Base-by-base conservation (phyloP, 1,140 invertebrate species). In the Dinoponera quadriceps region DNA sequence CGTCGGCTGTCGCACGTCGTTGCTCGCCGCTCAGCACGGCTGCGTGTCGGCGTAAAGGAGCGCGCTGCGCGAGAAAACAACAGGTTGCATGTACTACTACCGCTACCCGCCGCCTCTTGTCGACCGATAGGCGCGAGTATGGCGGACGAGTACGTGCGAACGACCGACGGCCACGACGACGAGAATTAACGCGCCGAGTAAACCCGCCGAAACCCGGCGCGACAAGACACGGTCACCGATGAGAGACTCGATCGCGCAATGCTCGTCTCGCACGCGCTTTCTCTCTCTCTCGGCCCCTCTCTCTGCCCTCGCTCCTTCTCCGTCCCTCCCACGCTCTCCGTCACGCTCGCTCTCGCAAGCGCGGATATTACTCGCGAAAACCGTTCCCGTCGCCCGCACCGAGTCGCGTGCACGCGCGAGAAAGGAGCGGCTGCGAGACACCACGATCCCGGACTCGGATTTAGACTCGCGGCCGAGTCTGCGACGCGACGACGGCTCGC, bases 11-110 rank as follows among this genome's bases (percentile, higher is more conserved):
- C 55, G 51, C 68, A 71, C 68, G 71, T 57, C 55, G 73, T 63
- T 80, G 83, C 75, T 77, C 33, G 25, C 48, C 63, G 62, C 49
- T 54, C 71, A 54, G 71, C 75, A 69, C 57, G 20, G 69, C 44
- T 73, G 71, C 78, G 63, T 68, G 25, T 82, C 78, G 54, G 72
- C 69, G 71, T 48, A 22, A 22, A 25, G 49, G 80, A 83, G 83
- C 83, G 88, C 85, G 85, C 72, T 44, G 38, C 85, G 63, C 69
- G 66, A 80, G 65, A 92, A 91, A 91, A 92, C 89, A 92, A 91
- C 90, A 92, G 90, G 91, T 92, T 91, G 89, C 89, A 91, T 88
- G 82, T 89, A 80, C 65, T 65, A 80, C 38, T n/a, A 65, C 63
- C 51, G 75, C 7, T 78, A 20, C 49, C 49, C 62, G 63, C 51